Percentiles rank a stretch among this genome's conserved stretches.
Conservation (phyloP, 1,140 invertebrate genomes). For the Gryon sp. region DNA sequence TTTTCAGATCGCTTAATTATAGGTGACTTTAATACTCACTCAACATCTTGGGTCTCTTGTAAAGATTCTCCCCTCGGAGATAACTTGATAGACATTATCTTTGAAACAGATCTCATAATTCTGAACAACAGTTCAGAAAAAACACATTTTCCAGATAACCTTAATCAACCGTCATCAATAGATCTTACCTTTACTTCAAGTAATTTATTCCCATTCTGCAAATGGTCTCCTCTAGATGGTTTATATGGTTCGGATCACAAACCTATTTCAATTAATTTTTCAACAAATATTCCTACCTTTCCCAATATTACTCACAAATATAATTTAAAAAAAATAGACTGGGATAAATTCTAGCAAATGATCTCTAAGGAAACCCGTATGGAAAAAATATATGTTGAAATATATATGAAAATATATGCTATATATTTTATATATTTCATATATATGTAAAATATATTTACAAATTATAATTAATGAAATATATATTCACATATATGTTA, state of each 20-base stretch:
- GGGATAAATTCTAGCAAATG: too few relatives aligned
- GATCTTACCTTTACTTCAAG: neutral
- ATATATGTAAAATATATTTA: too few relatives aligned
- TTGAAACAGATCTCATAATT: constrained; percentile 6
- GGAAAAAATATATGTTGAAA: too few relatives aligned
- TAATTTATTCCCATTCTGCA: neutral
- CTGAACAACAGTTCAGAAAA: constrained; percentile 15
- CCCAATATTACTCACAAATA: constrained; percentile 4
- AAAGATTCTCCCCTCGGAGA: neutral
- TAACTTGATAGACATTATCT: neutral
- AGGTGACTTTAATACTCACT: constrained; percentile 9
- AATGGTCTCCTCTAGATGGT: neutral
- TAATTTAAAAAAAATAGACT: neutral
- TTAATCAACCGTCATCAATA: constrained; percentile 3
- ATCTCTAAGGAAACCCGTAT: too few relatives aligned
- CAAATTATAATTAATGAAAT: too few relatives aligned
- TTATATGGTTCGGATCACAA: constrained; percentile 1
- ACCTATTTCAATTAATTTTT: neutral
- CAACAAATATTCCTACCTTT: too few relatives aligned
- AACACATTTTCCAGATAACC: constrained; percentile 2
- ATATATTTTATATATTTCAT: too few relatives aligned
- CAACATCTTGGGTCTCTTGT: neutral
- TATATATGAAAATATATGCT: too few relatives aligned
- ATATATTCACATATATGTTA: too few relatives aligned
- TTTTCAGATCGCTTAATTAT: too few relatives aligned